These are phyloP conservation scores for Xerus inauris DNA, from an alignment of 2,113 vertebrate species.

Conservation along the genomic window DNA sequence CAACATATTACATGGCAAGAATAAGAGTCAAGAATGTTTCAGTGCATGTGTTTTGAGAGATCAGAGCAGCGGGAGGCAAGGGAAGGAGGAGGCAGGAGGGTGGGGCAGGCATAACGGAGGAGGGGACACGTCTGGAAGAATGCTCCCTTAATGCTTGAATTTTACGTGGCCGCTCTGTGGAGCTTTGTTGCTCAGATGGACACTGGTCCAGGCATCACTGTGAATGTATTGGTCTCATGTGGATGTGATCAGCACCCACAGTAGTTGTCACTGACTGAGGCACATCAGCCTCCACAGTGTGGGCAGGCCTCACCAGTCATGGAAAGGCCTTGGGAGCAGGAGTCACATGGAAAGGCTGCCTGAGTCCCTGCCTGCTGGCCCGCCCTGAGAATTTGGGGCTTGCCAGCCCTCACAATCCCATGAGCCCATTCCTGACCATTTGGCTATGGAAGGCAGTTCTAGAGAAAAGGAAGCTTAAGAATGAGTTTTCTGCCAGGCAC, in stretches of 20 bases:
- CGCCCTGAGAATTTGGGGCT: neutral
- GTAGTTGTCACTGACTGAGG: neutral
- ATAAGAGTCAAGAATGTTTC: no score
- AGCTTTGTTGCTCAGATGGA: neutral
- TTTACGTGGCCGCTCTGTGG: no score
- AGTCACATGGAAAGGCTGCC: neutral
- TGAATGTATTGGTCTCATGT: neutral
- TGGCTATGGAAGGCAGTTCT: neutral
- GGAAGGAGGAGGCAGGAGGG: no score
- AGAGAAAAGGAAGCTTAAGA: neutral
- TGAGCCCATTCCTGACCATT: neutral
- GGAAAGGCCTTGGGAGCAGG: neutral
- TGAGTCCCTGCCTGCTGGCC: neutral
- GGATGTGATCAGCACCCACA: neutral
- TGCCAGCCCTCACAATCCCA: neutral
- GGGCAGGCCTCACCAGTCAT: neutral
- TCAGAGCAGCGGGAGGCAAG: no score
- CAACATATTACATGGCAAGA: neutral
- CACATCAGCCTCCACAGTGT: neutral
- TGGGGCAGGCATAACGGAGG: no score
- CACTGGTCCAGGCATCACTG: neutral
- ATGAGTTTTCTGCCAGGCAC: neutral
- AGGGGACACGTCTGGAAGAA: no score
- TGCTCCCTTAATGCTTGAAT: no score
- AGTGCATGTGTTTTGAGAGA: no score